phyloP scores from a whole-genome alignment of 2,113 vertebrate genomes.

The Xiphias gladius region DNA sequence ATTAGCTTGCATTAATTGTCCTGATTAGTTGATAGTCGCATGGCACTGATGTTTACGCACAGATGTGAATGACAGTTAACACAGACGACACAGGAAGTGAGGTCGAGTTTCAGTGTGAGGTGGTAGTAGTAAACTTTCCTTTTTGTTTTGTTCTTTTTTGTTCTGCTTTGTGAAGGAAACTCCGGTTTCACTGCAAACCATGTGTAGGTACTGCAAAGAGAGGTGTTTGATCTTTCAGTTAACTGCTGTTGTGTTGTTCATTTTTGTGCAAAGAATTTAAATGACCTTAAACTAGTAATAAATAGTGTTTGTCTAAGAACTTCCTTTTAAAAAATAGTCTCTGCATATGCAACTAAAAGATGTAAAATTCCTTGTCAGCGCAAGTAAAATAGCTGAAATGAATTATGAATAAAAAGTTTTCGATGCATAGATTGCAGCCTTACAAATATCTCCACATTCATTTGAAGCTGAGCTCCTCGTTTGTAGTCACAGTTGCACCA shows the following conservation, averaged over 20 bases:
- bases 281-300: not conserved
- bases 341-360: not conserved
- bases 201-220: not conserved
- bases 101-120: constrained; percentile 54
- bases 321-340: not conserved
- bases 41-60: constrained; percentile 20
- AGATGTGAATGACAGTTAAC: constrained; percentile 61
- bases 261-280: not conserved
- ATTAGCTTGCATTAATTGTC: not conserved
- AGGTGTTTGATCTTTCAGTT: not conserved
- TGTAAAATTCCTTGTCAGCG: not conserved
- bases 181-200: constrained; percentile 18
- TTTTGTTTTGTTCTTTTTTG: constrained; percentile 49
- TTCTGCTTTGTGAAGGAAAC: constrained; percentile 50
- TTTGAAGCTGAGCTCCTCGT: constrained; percentile 1
- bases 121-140: constrained; percentile 61
- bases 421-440: not conserved
- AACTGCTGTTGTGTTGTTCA: not conserved
- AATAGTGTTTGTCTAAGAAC: not conserved
- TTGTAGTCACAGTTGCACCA: constrained; percentile 26
- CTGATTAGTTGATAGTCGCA: constrained; percentile 7
- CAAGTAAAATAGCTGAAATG: not conserved
- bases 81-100: constrained; percentile 62
- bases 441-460: constrained; percentile 32
- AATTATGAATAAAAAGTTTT: constrained; percentile 35